Evolutionary conservation across 2,888 invertebrate species (phyloP), one percentile per base, ranked within the genome.

Genomic region (Aphelenchoides bicaudatus): DNA sequence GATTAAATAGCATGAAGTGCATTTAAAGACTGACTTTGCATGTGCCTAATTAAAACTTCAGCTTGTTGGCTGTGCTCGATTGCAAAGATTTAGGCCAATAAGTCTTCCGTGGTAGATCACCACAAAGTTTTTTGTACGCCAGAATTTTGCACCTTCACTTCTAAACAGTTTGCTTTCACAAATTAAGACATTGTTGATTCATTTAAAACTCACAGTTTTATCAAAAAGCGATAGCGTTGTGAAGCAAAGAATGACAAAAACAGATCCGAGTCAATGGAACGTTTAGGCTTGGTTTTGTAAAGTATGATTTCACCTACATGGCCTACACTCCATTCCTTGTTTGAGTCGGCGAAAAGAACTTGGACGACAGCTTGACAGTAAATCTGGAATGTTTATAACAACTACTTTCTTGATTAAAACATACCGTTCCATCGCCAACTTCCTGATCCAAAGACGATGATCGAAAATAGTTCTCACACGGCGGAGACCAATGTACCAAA

Each of bases 341-440:
- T 8, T 6, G 30, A 2, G 25, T 51, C 52, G 1, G 37, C 52
- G 21, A 51, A 34, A 19, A 51, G 52, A 10, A 34, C 16, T 25
- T 51, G 52, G 38, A 51, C 52, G 25, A 51, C 52, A n/a, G 52
- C 52, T 30, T 51, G 52, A 27, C 52, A 51, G 25, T 37, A 51
- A 30, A 51, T 34, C 52, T 51, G 25, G 38, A 43, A 16, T 34
- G 13, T n/a, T 16, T 34, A 34, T 13, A 13, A 13, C 34, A 34
- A 34, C 34, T 13, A 16, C 34, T 13, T 13, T 34, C 34, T 13
- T 34, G 16, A 34, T 13, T 16, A 43, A 8, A 25, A 43, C 43
- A 6, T 8, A 51, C 52, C 28, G 37, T 31, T 30, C 52, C 52
- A 2, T 51, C 52, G 21, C 52, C 49, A 23, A 34, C 28, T 39